These are phyloP conservation scores for Blastobasis adustella DNA, from an alignment of 2,888 invertebrate species.

Conservation along the genomic window DNA sequence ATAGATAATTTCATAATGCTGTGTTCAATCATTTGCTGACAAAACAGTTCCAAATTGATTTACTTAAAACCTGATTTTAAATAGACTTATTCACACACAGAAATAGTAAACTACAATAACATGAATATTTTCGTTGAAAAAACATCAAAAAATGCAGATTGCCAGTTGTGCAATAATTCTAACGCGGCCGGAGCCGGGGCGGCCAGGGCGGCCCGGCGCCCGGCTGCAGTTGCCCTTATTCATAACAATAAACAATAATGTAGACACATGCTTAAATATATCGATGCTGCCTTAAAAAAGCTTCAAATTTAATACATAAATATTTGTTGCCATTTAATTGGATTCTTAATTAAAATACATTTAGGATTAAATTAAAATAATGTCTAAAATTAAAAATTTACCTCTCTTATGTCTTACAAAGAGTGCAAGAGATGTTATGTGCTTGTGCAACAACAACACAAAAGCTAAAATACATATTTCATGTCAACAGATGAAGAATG, in stretches of 20 bases:
- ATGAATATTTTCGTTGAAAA: conserved; percentile 69
- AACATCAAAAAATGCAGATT: conserved; percentile 67
- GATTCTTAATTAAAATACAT: conserved; percentile 61
- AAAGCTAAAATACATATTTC: background rate
- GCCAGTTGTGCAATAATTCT: conserved; percentile 49
- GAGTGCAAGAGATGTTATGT: conserved; percentile 39
- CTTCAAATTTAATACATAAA: conserved; percentile 53
- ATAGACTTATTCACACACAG: conserved; percentile 61
- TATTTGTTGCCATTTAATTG: conserved; percentile 47
- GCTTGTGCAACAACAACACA: background rate
- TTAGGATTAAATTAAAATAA: conserved; percentile 53
- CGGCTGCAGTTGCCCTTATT: conserved; percentile 53
- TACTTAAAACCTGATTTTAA: conserved; percentile 68
- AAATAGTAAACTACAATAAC: conserved; percentile 62
- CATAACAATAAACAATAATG: conserved; percentile 52
- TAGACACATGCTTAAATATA: conserved; percentile 53
- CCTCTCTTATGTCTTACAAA: conserved; percentile 45
- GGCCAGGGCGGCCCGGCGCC: conserved; percentile 9
- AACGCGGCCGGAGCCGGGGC: conserved; percentile 11
- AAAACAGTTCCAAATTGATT: conserved; percentile 72
- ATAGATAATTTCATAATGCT: conserved; percentile 66
- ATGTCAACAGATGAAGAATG: background rate
- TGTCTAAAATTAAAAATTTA: conserved; percentile 55
- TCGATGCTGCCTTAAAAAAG: conserved; percentile 51
- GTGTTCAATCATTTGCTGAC: conserved; percentile 52